Evolutionary conservation across 2,888 invertebrate genomes (phyloP), one percentile per base, ranked within the genome.

Genomic region (Penaeus monodon): DNA sequence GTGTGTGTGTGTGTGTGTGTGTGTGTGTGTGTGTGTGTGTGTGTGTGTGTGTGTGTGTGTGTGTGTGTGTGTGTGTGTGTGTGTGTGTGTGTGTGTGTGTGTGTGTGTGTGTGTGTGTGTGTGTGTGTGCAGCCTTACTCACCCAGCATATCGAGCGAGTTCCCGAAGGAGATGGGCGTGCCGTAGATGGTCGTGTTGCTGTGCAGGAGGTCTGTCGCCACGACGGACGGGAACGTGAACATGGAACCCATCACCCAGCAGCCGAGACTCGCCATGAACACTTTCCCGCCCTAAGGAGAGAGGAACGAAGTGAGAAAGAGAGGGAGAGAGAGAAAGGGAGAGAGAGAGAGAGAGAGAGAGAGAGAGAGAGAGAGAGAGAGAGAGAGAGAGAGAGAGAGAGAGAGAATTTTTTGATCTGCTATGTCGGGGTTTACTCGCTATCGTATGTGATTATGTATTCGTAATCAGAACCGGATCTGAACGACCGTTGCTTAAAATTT

Each of bases 221-320:
- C 22, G 49, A 65, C 84, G 8, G 84, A 77, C 1, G 84, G 84
- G 78, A 65, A 84, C 27, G 77, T 78, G 78, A 84, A 84, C 49
- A 78, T 33, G 0, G 77, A 78, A 1, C 84, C 84, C 49, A 76
- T 76, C 44, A 76, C 49, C n/a, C 17, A 22, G 38, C 44, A 29
- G 8, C 76, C 76, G 6, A 76, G 44, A 20, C 38, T 44, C 7
- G 44, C 76, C 76, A 49, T 24, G 44, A 76, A 29, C 76, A 76
- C 76, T n/a, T 76, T 76, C 17, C 38, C 20, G n/a, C 38, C 44
- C 76, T 76, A 49, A 22, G 7, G 44, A n/a, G 22, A 44, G 76
- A 24, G 38, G n/a, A 38, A 38, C n/a, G 57, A 38, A 44, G 77
- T 38, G 77, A 77, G 77, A 49, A 63, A 57, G 77, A 77, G 77